These are phyloP conservation scores for Fabriciana adippe DNA, from an alignment of 2,888 invertebrate genomes.

Conservation along the genomic window DNA sequence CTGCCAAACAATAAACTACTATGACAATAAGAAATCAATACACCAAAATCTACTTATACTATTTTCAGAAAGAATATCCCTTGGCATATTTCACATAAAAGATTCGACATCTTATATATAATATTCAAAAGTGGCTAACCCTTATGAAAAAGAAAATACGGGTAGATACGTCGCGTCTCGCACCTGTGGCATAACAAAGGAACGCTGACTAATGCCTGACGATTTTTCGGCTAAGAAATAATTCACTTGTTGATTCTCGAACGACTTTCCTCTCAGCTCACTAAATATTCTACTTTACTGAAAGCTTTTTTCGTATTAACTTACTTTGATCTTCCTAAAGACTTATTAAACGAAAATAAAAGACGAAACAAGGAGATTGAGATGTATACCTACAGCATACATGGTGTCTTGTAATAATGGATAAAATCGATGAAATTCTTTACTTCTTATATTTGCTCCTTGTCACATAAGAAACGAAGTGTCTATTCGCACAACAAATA, in stretches of 20 bases:
- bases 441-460: too few species aligned
- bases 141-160: conserved; percentile 58
- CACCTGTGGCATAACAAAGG: conserved; percentile 73
- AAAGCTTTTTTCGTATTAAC: conserved; percentile 16
- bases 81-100: conserved; percentile 9
- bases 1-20: too few species aligned
- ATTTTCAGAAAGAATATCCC: background rate
- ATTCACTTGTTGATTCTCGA: conserved; percentile 74
- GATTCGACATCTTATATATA: conserved; percentile 9
- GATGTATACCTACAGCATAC: too few species aligned
- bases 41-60: background rate
- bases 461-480: too few species aligned
- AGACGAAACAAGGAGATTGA: background rate
- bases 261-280: conserved; percentile 42
- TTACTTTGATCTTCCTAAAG: background rate
- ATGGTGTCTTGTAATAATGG: too few species aligned
- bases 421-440: too few species aligned
- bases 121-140: conserved; percentile 36
- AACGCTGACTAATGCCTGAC: conserved; percentile 69
- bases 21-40: background rate
- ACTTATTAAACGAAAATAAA: conserved; percentile 3
- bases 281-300: conserved; percentile 29
- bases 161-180: conserved; percentile 48
- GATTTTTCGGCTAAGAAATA: conserved; percentile 74
- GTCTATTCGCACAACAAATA: too few species aligned